Conservation (phyloP, 1,140 invertebrate genomes). For the Aphaenogaster ashmeadi region DNA sequence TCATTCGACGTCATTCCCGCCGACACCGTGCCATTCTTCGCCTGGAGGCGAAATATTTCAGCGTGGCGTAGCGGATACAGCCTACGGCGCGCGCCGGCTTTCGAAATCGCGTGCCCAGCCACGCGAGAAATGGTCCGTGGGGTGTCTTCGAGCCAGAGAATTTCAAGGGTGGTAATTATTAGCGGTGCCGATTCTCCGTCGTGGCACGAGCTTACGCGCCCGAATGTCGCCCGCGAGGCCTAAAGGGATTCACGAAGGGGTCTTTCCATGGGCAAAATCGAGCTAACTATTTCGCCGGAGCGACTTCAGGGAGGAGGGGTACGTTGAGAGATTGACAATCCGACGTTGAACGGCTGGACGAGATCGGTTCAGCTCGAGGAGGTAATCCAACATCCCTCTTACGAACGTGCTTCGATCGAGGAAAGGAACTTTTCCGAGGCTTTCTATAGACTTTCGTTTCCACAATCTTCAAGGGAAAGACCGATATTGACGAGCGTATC, state of each 20-base stretch:
- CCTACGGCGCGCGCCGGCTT: conserved; percentile 45
- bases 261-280: conserved; percentile 53
- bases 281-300: conserved; percentile 61
- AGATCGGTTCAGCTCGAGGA: conserved; percentile 43
- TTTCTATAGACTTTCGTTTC: conserved; percentile 17
- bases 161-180: conserved; percentile 80
- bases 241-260: conserved; percentile 52
- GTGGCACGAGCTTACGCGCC: conserved; percentile 51
- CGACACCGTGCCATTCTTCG: conserved; percentile 56
- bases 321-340: conserved; percentile 54
- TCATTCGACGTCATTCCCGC: conserved; percentile 62
- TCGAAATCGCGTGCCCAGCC: conserved; percentile 73
- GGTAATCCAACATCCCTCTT: conserved; percentile 51
- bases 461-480: conserved; percentile 1
- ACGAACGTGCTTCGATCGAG: conserved; percentile 16
- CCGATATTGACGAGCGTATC: background rate
- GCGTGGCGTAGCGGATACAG: conserved; percentile 57
- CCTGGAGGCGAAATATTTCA: conserved; percentile 67
- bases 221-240: conserved; percentile 73
- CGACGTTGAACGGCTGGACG: conserved; percentile 49
- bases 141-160: conserved; percentile 65
- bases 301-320: background rate
- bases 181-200: conserved; percentile 75
- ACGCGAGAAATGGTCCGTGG: conserved; percentile 77
- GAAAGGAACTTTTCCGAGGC: background rate